Base-by-base conservation (phyloP, 2,888 invertebrate species). In the Lasioglossum lativentre region DNA sequence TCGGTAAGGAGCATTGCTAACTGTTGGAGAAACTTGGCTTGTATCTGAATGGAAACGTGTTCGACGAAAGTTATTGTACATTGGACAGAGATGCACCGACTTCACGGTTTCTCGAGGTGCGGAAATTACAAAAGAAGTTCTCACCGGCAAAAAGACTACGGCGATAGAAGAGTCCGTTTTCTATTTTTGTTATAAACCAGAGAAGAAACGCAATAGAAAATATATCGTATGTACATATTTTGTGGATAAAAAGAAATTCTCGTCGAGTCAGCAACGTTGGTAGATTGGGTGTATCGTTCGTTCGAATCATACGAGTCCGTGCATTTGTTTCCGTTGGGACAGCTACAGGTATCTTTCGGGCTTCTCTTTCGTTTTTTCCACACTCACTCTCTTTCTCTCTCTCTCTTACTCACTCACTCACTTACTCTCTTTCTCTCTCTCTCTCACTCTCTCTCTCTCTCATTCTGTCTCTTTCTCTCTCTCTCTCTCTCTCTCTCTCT, bases 191-290 rank as follows among this genome's bases (percentile, higher is more conserved):
- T 63, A 8, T 56, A 81, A 63, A 68, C 23, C 52, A 45, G 38
- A 68, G 66, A 71, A 68, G 83, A 78, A 82, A 80, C 75, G 70
- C 75, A 45, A 42, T 84, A 82, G 78, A 88, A 88, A 86, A 88
- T 86, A 88, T 75, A 87, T 66, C 75, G 77, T 88, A 88, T 86
- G 75, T 87, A 88, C 79, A 84, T 75, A 83, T 82, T 75, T 47
- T 78, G 77, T 66, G 74, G 74, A 71, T 63, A 63, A 80, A 86
- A 83, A 83, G 71, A 76, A 80, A 71, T 74, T 75, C 59, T 75
- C 75, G 76, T 59, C 66, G 72, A 79, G 82, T 82, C 81, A 85
- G 81, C 86, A 85, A 86, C 78, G 68, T 63, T 80, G 59, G 79
- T 77, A 56, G 47, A 73, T 83, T 72, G 52, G 80, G 86, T 77